Conservation (phyloP, 2,888 invertebrate genomes). For the Tuta absoluta region DNA sequence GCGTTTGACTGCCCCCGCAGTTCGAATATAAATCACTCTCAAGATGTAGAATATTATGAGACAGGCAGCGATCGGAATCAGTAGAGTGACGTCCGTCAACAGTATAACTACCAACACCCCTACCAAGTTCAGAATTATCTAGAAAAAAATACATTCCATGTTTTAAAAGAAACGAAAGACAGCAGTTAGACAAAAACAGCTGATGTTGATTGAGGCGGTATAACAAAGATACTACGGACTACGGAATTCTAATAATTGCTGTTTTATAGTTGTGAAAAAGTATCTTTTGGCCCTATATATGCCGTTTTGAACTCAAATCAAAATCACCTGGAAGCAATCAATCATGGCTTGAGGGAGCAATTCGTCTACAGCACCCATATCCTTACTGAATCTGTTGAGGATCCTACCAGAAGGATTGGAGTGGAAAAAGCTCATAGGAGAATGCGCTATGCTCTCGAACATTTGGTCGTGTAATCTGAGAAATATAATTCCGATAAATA, state of each 20-base stretch:
- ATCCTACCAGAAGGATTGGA: constrained; percentile 91
- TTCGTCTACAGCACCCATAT: constrained; percentile 91
- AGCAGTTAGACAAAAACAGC: too few relatives aligned
- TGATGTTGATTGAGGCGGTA: too few relatives aligned
- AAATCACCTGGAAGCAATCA: constrained; percentile 83
- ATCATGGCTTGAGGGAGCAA: constrained; percentile 86
- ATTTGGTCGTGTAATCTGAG: constrained; percentile 84
- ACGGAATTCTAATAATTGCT: too few relatives aligned
- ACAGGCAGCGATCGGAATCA: constrained; percentile 79
- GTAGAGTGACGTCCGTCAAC: constrained; percentile 76
- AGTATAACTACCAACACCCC: constrained; percentile 90
- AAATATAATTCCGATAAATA: too few relatives aligned
- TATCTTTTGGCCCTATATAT: too few relatives aligned
- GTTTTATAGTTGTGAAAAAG: too few relatives aligned
- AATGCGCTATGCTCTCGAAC: constrained; percentile 81
- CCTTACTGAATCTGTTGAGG: constrained; percentile 90
- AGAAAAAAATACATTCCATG: not conserved
- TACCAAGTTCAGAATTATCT: constrained; percentile 86
- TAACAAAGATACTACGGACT: too few relatives aligned
- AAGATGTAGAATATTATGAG: constrained; percentile 83
- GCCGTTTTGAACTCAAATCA: not conserved
- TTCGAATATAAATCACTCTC: constrained; percentile 83
- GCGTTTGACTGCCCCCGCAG: constrained; percentile 86
- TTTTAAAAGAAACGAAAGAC: not conserved
- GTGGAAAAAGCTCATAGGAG: constrained; percentile 87